Percentiles rank a stretch among this genome's conserved stretches.
phyloP scores from a whole-genome alignment of 2,888 invertebrate species.

The Kuschelorhynchus macadamiae region DNA sequence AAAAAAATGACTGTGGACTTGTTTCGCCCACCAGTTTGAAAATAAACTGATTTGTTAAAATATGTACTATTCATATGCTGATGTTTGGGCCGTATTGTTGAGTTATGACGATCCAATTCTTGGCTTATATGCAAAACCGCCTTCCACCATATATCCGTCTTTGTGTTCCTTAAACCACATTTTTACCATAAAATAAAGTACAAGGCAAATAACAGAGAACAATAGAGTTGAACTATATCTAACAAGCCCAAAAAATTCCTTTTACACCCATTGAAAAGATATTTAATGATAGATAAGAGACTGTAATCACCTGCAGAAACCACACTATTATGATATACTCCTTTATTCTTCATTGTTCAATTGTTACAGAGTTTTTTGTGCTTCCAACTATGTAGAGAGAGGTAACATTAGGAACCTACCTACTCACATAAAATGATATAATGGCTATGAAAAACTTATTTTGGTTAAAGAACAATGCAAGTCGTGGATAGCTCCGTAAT shows the following conservation, averaged over 20 bases:
- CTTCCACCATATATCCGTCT: neutral
- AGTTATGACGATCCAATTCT: neutral
- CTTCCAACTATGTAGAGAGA: conserved; percentile 2
- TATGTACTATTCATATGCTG: no score
- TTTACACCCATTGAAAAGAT: conserved; percentile 37
- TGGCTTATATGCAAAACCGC: neutral
- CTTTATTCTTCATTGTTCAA: conserved; percentile 49
- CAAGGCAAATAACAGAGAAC: neutral
- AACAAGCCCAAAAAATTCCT: conserved; percentile 30
- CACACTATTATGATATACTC: conserved; percentile 43
- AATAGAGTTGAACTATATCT: neutral
- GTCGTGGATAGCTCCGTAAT: conserved; percentile 15
- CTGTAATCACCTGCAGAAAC: conserved; percentile 40
- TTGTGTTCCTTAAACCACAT: neutral
- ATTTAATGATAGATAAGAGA: conserved; percentile 42
- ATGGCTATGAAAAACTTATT: conserved; percentile 13
- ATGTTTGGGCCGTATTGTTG: neutral
- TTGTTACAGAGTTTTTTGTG: conserved; percentile 33
- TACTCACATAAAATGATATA: conserved; percentile 34
- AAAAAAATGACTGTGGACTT: no score
- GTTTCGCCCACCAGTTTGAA: no score
- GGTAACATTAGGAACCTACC: conserved; percentile 39
- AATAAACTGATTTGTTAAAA: no score
- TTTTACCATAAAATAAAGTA: neutral
- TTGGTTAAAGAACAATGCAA: conserved; percentile 19